These are phyloP conservation scores for Athripsodes cinereus DNA, from an alignment of 2,888 invertebrate genomes.

Conservation along the genomic window DNA sequence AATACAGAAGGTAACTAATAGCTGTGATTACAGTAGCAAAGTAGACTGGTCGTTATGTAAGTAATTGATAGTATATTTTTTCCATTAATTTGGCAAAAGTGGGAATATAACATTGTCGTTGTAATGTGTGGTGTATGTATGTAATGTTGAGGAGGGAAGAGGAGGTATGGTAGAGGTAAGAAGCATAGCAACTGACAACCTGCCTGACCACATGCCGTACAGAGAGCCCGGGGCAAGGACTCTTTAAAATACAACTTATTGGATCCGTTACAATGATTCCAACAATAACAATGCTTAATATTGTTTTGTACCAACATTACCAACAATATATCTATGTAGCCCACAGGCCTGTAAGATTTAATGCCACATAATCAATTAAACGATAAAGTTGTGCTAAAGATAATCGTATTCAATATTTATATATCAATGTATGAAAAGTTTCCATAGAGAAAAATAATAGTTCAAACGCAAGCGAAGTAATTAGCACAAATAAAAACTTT, in stretches of 20 bases:
- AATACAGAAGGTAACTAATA: no score
- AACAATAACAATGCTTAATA: not conserved
- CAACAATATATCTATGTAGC: not conserved
- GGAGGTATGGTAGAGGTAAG: not conserved
- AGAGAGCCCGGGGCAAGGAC: conserved; percentile 20
- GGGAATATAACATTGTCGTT: no score
- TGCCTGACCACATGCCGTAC: conserved; percentile 18
- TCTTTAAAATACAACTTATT: conserved; percentile 5
- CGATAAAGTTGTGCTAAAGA: not conserved
- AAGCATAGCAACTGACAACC: conserved; percentile 12
- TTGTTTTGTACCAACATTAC: not conserved
- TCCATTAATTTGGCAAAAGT: no score
- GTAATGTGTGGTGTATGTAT: no score
- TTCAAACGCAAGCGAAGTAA: no score
- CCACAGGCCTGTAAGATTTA: not conserved
- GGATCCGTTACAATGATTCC: conserved; percentile 1
- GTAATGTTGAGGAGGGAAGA: not conserved
- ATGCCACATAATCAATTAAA: not conserved
- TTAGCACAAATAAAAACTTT: no score
- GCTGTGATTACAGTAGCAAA: no score
- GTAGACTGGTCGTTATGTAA: no score
- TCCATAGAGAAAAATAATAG: no score
- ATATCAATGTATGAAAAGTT: no score
- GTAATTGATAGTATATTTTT: no score
- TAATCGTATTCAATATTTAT: no score